Evolutionary conservation across 2,797 vertebrate species (phyloP).

Genomic region (Sarcoramphus papa): DNA sequence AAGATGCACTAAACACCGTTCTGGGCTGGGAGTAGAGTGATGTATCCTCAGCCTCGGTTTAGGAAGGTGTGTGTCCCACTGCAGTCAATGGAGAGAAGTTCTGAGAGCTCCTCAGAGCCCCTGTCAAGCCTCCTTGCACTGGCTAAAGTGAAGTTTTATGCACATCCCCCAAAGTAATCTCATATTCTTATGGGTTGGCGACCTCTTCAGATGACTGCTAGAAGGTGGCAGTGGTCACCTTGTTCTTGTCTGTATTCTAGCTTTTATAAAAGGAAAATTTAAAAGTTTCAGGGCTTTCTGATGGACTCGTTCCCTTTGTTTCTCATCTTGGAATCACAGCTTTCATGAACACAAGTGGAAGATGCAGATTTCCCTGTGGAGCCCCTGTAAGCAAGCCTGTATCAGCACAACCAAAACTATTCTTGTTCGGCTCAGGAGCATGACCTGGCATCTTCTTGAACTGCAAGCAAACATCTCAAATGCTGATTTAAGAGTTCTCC

Average conservation of each 20-base stretch:
- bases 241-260: background rate
- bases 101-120: background rate
- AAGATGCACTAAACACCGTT: rapidly evolving
- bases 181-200: background rate
- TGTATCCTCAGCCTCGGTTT: background rate
- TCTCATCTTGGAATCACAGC: background rate
- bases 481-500: background rate
- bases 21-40: background rate
- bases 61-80: background rate
- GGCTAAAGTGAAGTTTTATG: background rate
- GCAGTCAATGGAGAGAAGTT: background rate
- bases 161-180: rapidly evolving
- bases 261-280: background rate
- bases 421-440: background rate
- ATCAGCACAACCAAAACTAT: background rate
- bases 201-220: background rate
- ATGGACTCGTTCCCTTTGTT: background rate
- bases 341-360: background rate
- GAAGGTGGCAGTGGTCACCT: background rate
- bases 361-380: background rate
- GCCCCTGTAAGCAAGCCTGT: rapidly evolving
- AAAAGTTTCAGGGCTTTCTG: background rate
- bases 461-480: background rate
- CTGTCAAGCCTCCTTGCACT: background rate
- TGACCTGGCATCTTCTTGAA: background rate